Evolutionary conservation across 2,113 vertebrate species (phyloP), one percentile per base, ranked within the genome.

Genomic region (Chamaetylas fuelleborni): DNA sequence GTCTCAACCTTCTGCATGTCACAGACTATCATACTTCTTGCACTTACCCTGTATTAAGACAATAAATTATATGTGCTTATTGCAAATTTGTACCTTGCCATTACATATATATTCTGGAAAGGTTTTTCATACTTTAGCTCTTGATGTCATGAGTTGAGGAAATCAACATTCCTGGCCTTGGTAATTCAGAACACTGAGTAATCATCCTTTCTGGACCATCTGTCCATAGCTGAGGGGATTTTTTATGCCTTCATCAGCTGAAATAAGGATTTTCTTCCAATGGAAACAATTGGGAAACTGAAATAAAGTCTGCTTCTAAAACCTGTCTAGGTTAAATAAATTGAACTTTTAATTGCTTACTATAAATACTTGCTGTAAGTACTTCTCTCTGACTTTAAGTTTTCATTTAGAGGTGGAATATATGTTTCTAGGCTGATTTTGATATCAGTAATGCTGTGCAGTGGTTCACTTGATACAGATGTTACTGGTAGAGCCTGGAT

Each of bases 161-260:
- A 84, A 40, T 54, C 36, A 50, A 10, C 3, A 3, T 54, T 47
- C 36, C 28, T 58, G 19, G 7, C 47, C 66, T 85, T 60, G 38
- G 14, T 58, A 71, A 74, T 57, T 79, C 43, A 90, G 76, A 38
- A 26, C 19, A 45, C 9, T 28, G 11, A 43, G 77, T 76, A 56
- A 58, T 43, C 3, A 17, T 45, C 17, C 17, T 77, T 77, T 83
- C 50, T 65, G 25, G 25, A 80, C 36, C 15, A 25, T 73, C 15
- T 60, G 0, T 60, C 31, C 5, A 4, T 29, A 61, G 34, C 33
- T 86, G n/a, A 74, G 12, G 6, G 16, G 2, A 0, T 33, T 42
- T 58, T 74, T 74, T 70, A 40, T 61, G 6, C 28, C 7, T 77
- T 80, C 9, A 6, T 53, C 36, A n/a, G 8, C 22, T 88, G 60